Evolutionary conservation across 2,797 vertebrate genomes (phyloP), one percentile per base, ranked within the genome.

Genomic region (Myotis vivesi): DNA sequence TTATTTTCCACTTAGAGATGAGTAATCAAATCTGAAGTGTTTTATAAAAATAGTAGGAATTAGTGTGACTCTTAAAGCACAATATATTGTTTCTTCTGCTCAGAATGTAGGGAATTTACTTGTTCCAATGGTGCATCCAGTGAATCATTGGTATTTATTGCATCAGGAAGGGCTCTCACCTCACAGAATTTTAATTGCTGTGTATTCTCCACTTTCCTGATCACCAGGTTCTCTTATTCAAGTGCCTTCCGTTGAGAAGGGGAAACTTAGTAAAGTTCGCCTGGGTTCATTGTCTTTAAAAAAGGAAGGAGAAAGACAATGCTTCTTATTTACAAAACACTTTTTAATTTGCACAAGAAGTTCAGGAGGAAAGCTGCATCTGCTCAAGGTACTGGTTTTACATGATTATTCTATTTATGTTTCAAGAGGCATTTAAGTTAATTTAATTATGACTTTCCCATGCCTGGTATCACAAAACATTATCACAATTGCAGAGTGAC

Each of bases 281-380:
- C 98, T 99, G 97, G 99, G 99, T 90, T 99, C 99, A 3, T 98
- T 99, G 62, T 99, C 99, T 94, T 98, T 99, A 97, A 99, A 99
- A 98, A 99, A 99, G 98, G 99, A 99, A 98, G 99, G 99, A 92
- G 99, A 99, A 97, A 98, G 99, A 62, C 99, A 99, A 97, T 99
- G 99, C 97, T 99, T 99, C 98, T 98, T 99, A 96, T 99, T 99
- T 97, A 99, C 99, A 96, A 99, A 99, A 96, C 99, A 99, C 98
- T 99, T 99, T 96, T 98, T 99, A 77, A 99, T 99, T 97, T 99
- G 99, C 97, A 99, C 99, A 4, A 99, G 99, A 97, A 99, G 99
- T 98, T 99, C 99, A 5, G 99, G 99, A 92, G 99, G 99, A 93
- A 99, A 99, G 96, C 98, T 99, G 41, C 99, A 99, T 98, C 99